Evolutionary conservation across 2,113 vertebrate species (phyloP).

Genomic region (Andinoacara biseriatus): DNA sequence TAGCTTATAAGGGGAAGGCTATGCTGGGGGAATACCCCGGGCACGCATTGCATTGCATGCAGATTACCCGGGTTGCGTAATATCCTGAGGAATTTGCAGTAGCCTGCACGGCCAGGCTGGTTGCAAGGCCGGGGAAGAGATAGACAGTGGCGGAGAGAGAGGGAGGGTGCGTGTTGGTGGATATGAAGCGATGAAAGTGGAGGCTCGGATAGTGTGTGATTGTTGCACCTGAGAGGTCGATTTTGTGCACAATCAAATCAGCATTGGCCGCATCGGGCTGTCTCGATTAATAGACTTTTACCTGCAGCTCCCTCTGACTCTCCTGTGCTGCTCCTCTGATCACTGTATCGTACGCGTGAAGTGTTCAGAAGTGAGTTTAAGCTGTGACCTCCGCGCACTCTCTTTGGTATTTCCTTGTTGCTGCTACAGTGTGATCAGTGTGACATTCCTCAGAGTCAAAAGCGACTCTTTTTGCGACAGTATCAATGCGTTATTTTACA

Average conservation of each 20-base stretch:
- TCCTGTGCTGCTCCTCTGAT: not conserved
- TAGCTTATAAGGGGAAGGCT: constrained; percentile 50
- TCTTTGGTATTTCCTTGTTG: constrained; percentile 57
- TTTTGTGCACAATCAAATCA: not conserved
- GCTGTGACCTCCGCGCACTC: constrained; percentile 46
- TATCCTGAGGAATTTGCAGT: constrained; percentile 74
- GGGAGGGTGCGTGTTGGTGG: not conserved
- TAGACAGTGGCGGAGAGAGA: not conserved
- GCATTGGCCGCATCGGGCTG: accelerated
- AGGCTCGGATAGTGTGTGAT: not conserved
- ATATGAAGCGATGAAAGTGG: constrained; percentile 31
- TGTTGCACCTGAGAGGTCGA: not conserved
- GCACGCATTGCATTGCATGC: constrained; percentile 69
- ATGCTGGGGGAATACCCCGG: constrained; percentile 76
- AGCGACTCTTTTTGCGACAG: not conserved
- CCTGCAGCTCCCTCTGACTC: not conserved
- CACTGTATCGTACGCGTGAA: accelerated
- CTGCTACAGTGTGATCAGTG: not conserved
- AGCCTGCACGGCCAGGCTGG: constrained; percentile 44
- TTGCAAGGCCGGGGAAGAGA: constrained; percentile 36
- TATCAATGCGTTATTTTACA: not conserved
- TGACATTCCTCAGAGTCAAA: constrained; percentile 17
- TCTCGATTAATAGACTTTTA: not conserved
- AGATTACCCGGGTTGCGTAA: constrained; percentile 77
- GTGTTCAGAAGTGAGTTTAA: constrained; percentile 11